These are phyloP conservation scores for Oenanthe melanoleuca DNA, from an alignment of 2,113 vertebrate genomes.

Conservation along the genomic window DNA sequence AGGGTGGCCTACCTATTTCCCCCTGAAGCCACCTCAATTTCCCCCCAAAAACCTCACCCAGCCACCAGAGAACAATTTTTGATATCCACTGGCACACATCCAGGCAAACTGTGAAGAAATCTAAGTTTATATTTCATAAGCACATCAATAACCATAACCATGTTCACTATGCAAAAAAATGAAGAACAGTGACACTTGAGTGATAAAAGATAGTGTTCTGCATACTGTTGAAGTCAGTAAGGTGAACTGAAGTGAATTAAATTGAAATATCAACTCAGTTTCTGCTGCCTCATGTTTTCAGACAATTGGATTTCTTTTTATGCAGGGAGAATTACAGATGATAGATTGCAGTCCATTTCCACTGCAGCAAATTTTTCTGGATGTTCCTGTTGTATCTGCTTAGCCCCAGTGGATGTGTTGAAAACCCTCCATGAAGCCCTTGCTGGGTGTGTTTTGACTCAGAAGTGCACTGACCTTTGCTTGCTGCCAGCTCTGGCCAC, in stretches of 20 bases:
- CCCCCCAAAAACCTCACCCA: rapidly evolving
- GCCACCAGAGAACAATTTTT: not conserved
- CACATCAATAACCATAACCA: not conserved
- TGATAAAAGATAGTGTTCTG: constrained; percentile 9
- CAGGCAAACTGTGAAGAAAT: not conserved
- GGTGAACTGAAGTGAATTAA: constrained; percentile 27
- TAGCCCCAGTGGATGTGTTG: not conserved
- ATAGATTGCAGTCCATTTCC: not conserved
- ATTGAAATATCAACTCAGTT: constrained; percentile 26
- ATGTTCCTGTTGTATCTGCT: not conserved
- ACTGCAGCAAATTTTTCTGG: not conserved
- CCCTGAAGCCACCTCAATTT: too few relatives aligned
- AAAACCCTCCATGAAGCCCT: not conserved
- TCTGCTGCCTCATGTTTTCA: constrained; percentile 41
- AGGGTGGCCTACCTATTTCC: not conserved
- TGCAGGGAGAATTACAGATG: not conserved
- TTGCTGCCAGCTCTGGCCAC: not conserved
- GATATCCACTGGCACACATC: not conserved
- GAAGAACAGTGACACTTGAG: not conserved
- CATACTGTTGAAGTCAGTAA: constrained; percentile 8
- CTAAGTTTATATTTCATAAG: not conserved
- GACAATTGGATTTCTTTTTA: constrained; percentile 32
- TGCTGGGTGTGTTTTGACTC: not conserved
- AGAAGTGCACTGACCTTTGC: not conserved
- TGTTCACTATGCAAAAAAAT: constrained; percentile 1